Evolutionary conservation across 2,888 invertebrate species (phyloP), one percentile per base, ranked within the genome.

Genomic region (Phaedon cochleariae): DNA sequence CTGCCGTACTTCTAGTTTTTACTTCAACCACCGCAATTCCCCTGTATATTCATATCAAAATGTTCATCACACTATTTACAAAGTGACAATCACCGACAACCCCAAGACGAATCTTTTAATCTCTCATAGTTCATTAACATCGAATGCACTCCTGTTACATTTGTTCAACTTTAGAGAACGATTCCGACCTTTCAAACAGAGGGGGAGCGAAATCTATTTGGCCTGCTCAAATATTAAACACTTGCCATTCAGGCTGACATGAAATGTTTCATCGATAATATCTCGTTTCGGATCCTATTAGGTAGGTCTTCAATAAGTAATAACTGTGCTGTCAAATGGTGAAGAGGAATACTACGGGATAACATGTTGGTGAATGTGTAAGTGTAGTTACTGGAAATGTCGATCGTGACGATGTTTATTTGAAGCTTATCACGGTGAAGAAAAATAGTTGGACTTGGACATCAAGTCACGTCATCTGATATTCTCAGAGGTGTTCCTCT

Each of bases 181-280:
- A 51, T 59, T 60, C 65, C 68, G 67, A 71, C 68, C 70, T 70
- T 65, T 66, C 53, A 41, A 60, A 59, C 51, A 62, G 57, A 60
- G 65, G 62, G 75, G 73, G 74, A 75, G 75, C 67, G 70, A 76
- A 77, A 75, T 78, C 79, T 77, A 77, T 79, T 79, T 77, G 74
- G 73, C 72, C 67, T 77, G 76, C 72, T 78, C 77, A 79, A 79
- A 79, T 77, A 79, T 79, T 79, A 76, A 79, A 73, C 75, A 76
- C 72, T 73, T 73, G 73, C 73, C 73, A 73, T 76, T 72, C 67
- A 60, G 52, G n/a, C 67, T 71, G 71, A 68, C 74, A 65, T 69
- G 57, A 71, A 70, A 72, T 70, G 73, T 67, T 71, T 68, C 64
- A 61, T 69, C 66, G 70, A 64, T 67, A 69, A 74, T 72, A 73